Evolutionary conservation across 2,797 vertebrate species (phyloP).

Genomic region (Bovichtus diacanthus): DNA sequence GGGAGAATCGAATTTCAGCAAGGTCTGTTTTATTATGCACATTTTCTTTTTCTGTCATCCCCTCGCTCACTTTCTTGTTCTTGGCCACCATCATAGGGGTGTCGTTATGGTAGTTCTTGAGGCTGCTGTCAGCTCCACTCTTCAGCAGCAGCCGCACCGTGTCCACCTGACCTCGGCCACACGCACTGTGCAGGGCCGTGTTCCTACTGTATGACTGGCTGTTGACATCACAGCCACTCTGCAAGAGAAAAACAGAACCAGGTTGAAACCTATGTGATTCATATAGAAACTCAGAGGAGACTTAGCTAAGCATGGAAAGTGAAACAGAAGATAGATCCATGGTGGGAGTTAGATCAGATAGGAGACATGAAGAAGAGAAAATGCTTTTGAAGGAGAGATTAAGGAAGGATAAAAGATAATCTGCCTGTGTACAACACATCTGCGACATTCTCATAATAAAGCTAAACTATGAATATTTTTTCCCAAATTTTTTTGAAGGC

Average conservation of each 20-base stretch:
- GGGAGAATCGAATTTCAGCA: background rate
- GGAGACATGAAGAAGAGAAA: conserved; percentile 2
- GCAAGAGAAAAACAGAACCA: conserved; percentile 38
- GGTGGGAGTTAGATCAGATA: background rate
- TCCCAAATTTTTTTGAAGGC: conserved; percentile 12
- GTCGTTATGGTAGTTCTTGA: conserved; percentile 95
- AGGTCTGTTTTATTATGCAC: background rate
- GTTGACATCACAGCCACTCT: conserved; percentile 91
- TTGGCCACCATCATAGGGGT: conserved; percentile 92
- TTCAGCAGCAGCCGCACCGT: conserved; percentile 88
- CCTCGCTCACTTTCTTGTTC: conserved; percentile 87
- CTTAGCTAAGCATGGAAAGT: conserved; percentile 15
- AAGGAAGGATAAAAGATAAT: background rate
- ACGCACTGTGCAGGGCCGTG: conserved; percentile 91
- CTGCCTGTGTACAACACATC: background rate
- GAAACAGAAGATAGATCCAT: conserved; percentile 4
- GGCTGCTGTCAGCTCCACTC: conserved; percentile 90
- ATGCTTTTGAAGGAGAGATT: conserved; percentile 7
- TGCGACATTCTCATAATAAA: conserved; percentile 24
- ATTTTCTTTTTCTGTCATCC: background rate
- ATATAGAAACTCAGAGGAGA: conserved; percentile 30
- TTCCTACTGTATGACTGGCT: conserved; percentile 92
- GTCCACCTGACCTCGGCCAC: conserved; percentile 91
- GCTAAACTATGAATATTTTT: background rate
- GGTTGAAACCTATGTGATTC: conserved; percentile 36